A percentile compares a stretch with the other conserved stretches of the same genome.
Conservation (phyloP, 2,888 invertebrate species). For the Eupithecia dodoneata region DNA sequence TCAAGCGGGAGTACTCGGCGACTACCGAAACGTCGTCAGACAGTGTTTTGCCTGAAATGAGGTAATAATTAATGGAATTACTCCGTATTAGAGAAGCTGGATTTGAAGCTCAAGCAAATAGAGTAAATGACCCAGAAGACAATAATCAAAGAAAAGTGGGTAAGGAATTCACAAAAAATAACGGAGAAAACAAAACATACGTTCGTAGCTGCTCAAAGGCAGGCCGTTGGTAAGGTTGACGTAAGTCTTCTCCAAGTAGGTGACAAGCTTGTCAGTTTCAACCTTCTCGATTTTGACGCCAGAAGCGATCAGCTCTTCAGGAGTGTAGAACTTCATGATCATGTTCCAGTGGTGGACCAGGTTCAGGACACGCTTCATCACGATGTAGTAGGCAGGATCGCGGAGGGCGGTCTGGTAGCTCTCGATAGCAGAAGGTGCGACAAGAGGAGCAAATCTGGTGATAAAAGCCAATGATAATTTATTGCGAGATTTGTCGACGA, state of each 20-base stretch:
- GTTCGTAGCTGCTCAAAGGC: constrained; percentile 25
- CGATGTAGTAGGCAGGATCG: constrained; percentile 88
- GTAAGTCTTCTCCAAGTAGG: constrained; percentile 87
- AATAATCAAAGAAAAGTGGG: background rate
- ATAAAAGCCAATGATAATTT: background rate
- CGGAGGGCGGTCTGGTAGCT: constrained; percentile 86
- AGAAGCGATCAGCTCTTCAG: constrained; percentile 84
- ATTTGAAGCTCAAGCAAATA: background rate
- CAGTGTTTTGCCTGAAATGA: constrained; percentile 15
- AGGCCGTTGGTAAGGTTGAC: constrained; percentile 80
- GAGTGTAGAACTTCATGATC: constrained; percentile 85
- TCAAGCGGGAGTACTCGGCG: constrained; percentile 86
- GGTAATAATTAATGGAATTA: background rate
- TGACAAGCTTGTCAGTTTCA: constrained; percentile 86
- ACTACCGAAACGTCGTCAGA: constrained; percentile 74
- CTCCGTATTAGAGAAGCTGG: background rate
- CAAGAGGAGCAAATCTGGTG: constrained; percentile 63
- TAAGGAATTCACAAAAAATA: background rate
- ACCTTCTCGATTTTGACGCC: constrained; percentile 86
- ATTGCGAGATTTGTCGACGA: background rate
- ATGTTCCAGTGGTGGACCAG: constrained; percentile 85
- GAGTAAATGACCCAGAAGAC: background rate
- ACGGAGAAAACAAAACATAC: constrained; percentile 20
- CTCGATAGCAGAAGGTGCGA: constrained; percentile 86
- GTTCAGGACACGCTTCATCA: constrained; percentile 84